phyloP scores from a whole-genome alignment of 2,888 invertebrate genomes.

The Melangyna quadrimaculata region DNA sequence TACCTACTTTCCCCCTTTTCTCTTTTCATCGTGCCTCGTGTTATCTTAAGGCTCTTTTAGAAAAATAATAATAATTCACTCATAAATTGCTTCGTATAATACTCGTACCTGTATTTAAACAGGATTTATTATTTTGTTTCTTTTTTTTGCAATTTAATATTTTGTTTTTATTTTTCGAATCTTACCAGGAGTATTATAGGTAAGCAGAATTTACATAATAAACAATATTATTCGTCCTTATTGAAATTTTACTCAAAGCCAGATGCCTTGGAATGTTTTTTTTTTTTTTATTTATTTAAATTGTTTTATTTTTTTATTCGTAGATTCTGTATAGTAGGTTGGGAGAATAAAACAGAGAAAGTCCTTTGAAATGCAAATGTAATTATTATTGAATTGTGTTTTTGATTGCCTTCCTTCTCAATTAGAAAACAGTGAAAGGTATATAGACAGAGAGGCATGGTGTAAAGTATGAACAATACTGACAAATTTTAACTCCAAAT shows the following conservation, averaged over 20 bases:
- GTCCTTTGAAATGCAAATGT: constrained; percentile 47
- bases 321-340: not conserved
- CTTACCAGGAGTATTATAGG: too few species aligned
- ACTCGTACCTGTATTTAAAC: too few species aligned
- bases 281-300: not conserved
- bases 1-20: not conserved
- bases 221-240: not conserved
- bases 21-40: too few species aligned
- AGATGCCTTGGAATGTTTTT: not conserved
- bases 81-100: constrained; percentile 29
- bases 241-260: not conserved
- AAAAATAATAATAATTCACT: not conserved
- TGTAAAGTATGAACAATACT: not conserved
- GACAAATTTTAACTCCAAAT: not conserved
- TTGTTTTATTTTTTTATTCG: not conserved
- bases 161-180: not conserved
- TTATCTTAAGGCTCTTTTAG: not conserved
- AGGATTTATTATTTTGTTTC: constrained; percentile 33
- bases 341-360: not conserved
- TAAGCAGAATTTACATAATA: not conserved
- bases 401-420: constrained; percentile 26
- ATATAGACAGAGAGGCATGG: not conserved
- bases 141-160: constrained; percentile 22
- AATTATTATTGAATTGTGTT: constrained; percentile 36
- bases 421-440: constrained; percentile 5